Conservation (phyloP, 2,797 vertebrate species). For the Notamacropus eugenii region DNA sequence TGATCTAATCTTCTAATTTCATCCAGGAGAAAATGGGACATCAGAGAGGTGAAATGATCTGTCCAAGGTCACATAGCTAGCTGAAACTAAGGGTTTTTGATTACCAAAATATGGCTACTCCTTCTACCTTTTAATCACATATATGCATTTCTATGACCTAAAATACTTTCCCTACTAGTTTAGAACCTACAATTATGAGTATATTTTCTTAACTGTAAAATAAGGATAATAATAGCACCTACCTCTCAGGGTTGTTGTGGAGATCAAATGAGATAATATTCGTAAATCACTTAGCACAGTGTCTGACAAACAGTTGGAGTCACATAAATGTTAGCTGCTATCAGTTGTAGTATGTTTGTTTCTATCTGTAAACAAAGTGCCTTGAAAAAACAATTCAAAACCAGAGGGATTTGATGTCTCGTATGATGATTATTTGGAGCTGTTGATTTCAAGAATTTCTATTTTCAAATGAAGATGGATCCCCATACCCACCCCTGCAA, state of each 20-base stretch:
- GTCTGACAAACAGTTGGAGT: not conserved
- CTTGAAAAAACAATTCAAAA: constrained; percentile 38
- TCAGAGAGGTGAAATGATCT: not conserved
- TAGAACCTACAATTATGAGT: constrained; percentile 17
- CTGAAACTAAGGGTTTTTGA: not conserved
- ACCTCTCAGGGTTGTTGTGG: not conserved
- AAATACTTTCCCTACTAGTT: constrained; percentile 36
- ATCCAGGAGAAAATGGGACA: not conserved
- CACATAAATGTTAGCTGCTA: not conserved
- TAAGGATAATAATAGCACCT: not conserved
- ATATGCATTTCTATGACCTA: constrained; percentile 30
- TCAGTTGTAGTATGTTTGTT: not conserved
- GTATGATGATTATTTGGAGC: constrained; percentile 13
- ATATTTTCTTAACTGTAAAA: not conserved
- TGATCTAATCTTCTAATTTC: not conserved
- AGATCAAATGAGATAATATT: not conserved
- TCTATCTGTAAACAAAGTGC: not conserved
- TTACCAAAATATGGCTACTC: too few relatives aligned
- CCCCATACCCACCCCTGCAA: too few relatives aligned
- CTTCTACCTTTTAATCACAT: not conserved
- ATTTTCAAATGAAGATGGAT: not conserved
- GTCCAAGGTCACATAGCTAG: not conserved
- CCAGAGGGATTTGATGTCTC: constrained; percentile 1
- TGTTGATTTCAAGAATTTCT: constrained; percentile 43
- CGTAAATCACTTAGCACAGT: not conserved